Evolutionary conservation across 2,888 invertebrate genomes (phyloP), one percentile per base, ranked within the genome.

Genomic region (Cheilosia pagana): DNA sequence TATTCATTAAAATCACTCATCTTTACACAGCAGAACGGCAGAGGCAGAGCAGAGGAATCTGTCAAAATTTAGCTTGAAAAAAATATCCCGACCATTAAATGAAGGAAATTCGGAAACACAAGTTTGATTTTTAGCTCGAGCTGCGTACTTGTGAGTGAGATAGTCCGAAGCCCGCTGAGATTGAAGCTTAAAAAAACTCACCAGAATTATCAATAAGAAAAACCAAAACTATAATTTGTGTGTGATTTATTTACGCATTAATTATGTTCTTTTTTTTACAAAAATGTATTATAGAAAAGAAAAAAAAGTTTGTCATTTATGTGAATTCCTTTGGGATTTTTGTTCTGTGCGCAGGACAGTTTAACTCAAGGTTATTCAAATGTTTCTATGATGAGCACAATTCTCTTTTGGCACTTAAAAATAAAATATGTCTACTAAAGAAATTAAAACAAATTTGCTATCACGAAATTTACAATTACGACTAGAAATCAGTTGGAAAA

Each of bases 391-490:
- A 57, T 63, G 48, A 76, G 45, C 63, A 81, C 65, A 85, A 65
- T 76, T 85, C 63, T 75, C 76, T 59, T 68, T 86, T 86, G 86
- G 81, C 86, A 86, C 86, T 81, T 86, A 81, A 86, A 86, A 81
- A 48, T 81, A 81, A 86, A 81, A 86, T 81, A 85, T 67, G 81
- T 81, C 81, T 67, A 52, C 43, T 62, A 57, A 68, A 53, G 70
- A 41, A 62, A 77, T 65, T 52, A 79, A 71, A 79, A 75, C 31
- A 76, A 85, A 81, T 53, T 85, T 75, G 50, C 71, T 85, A 85
- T 85, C 85, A 85, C 85, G 85, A 81, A 79, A 71, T 85, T 70
- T 70, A 76, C 52, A 71, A 85, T 79, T 85, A 85, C 67, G 85
- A 85, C 81, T 85, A 85, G 75, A 81, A 81, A 75, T 75, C 53